Percentiles rank a stretch among this genome's conserved stretches.
phyloP scores from a whole-genome alignment of 2,113 vertebrate species.

The Salminus brasiliensis region DNA sequence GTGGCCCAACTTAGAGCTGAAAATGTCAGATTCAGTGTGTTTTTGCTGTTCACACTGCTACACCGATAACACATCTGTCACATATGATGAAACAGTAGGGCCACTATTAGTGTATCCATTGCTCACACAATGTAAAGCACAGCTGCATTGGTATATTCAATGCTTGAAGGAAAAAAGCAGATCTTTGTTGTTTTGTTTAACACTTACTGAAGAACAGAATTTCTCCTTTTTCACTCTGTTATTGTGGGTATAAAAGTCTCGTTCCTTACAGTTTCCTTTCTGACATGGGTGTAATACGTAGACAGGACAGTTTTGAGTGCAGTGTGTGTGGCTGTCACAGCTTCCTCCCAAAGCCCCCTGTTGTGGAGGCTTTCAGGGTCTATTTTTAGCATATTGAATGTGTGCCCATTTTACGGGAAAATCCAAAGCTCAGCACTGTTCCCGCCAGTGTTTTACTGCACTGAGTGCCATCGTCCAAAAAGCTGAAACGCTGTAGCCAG shows the following conservation, averaged over 20 bases:
- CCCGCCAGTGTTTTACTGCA: slow-evolving; percentile 47
- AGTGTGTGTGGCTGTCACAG: slow-evolving; percentile 27
- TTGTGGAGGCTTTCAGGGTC: slow-evolving; percentile 28
- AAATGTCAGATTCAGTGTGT: too few species aligned
- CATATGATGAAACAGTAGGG: too few species aligned
- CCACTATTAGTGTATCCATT: too few species aligned
- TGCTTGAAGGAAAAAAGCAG: too few species aligned
- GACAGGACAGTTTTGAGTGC: neutral
- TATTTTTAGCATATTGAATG: slow-evolving; percentile 54
- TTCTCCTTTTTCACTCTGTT: neutral
- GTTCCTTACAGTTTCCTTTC: neutral
- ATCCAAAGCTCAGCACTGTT: slow-evolving; percentile 44
- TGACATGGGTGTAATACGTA: neutral
- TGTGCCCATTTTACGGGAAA: slow-evolving; percentile 44
- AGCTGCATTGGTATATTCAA: too few species aligned
- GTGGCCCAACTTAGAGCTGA: too few species aligned
- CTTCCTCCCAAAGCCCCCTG: slow-evolving; percentile 18
- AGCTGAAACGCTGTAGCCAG: slow-evolving; percentile 6
- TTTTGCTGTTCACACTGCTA: too few species aligned
- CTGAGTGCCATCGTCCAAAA: slow-evolving; percentile 22
- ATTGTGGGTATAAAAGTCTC: neutral
- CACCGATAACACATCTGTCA: too few species aligned
- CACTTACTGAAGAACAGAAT: neutral
- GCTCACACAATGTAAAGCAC: too few species aligned
- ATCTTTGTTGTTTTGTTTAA: neutral